A percentile compares a stretch with the other conserved stretches of the same genome.
These are phyloP conservation scores for Ophion slaviceki DNA, from an alignment of 2,888 invertebrate genomes.

Conservation along the genomic window DNA sequence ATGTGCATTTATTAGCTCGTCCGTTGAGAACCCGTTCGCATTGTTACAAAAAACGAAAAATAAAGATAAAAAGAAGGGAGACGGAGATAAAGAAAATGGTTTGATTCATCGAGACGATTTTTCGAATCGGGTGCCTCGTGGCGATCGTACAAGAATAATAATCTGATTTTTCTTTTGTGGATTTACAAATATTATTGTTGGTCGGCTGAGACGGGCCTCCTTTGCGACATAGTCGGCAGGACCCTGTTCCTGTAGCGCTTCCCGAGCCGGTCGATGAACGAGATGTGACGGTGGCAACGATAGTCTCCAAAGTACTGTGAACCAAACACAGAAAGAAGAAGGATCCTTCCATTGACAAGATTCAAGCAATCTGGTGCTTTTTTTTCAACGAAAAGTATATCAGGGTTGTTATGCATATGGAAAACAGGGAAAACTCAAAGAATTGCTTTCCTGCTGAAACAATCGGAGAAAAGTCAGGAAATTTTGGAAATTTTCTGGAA, in stretches of 20 bases:
- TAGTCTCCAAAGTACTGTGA: slow-evolving; percentile 77
- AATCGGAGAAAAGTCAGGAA: no score
- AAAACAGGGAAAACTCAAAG: no score
- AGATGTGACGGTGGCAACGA: slow-evolving; percentile 77
- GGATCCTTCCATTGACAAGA: not conserved
- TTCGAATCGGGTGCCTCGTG: not conserved
- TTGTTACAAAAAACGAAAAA: slow-evolving; percentile 70
- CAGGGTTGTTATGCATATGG: not conserved
- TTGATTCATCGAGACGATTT: not conserved
- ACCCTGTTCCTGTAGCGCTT: slow-evolving; percentile 80
- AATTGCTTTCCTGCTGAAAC: no score
- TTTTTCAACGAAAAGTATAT: not conserved
- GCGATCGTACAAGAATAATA: slow-evolving; percentile 17
- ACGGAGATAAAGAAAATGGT: slow-evolving; percentile 24
- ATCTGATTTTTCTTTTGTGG: slow-evolving; percentile 16
- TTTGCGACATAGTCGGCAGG: slow-evolving; percentile 75
- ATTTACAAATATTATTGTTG: slow-evolving; percentile 39
- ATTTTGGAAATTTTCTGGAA: no score
- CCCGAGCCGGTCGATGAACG: slow-evolving; percentile 79
- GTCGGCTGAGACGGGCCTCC: slow-evolving; percentile 68
- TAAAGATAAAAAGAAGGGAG: slow-evolving; percentile 32
- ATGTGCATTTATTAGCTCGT: slow-evolving; percentile 72
- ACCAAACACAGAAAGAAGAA: slow-evolving; percentile 29
- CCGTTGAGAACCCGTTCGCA: slow-evolving; percentile 64
- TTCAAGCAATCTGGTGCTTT: not conserved